A percentile compares a stretch with the other conserved stretches of the same genome.
Evolutionary conservation across 1,140 invertebrate genomes (phyloP).

Genomic region (Drosophila neocordata): DNA sequence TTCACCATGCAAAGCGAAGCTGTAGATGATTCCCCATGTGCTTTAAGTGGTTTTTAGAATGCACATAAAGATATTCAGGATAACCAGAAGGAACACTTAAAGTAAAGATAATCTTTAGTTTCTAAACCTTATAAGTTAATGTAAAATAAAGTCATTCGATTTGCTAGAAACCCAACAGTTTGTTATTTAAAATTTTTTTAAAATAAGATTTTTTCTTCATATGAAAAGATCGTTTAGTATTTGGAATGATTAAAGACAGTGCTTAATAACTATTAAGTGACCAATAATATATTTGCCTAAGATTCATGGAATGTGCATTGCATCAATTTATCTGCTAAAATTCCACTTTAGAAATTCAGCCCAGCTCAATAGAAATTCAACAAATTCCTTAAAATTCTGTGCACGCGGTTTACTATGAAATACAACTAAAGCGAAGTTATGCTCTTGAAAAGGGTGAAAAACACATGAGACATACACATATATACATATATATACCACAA

Average conservation of each 20-base stretch:
- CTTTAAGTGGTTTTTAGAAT: neutral
- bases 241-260: no score
- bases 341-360: no score
- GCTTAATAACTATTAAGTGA: no score
- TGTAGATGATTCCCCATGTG: slow-evolving; percentile 13
- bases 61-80: neutral
- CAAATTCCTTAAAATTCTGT: neutral
- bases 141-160: no score
- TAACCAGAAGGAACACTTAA: neutral
- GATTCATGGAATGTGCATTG: no score
- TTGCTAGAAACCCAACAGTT: no score
- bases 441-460: neutral
- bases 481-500: neutral
- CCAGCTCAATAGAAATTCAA: neutral
- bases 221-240: no score
- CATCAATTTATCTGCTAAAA: no score
- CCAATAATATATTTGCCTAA: no score
- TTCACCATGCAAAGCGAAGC: slow-evolving; percentile 2
- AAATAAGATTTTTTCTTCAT: no score
- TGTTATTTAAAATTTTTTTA: no score
- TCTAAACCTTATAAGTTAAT: neutral
- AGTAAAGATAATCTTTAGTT: neutral
- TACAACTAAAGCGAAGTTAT: neutral
- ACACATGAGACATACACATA: no score
- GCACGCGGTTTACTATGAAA: neutral